Evolutionary conservation across 92 coral and sea anemone genomes (phyloP).

Genomic region (Phenganax stokvisi): DNA sequence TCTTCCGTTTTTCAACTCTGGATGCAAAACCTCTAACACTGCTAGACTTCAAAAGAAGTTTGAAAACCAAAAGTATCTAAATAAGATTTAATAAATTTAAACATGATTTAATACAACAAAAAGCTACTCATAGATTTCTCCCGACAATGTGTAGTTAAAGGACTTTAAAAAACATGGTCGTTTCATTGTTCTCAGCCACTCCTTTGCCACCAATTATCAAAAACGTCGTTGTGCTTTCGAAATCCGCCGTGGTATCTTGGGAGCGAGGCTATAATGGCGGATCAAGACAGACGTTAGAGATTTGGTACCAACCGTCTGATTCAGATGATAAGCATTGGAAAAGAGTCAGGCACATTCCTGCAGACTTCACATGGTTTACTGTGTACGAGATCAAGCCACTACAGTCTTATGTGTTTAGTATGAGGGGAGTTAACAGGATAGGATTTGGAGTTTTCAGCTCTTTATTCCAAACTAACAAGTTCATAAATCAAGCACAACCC

Average conservation of each 20-base stretch:
- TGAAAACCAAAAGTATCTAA: not conserved
- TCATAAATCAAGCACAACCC: slow-evolving; percentile 15
- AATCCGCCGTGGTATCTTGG: slow-evolving; percentile 63
- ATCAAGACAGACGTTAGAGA: slow-evolving; percentile 62
- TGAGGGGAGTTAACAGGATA: slow-evolving; percentile 70
- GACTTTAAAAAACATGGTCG: too few relatives aligned
- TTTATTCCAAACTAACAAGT: slow-evolving; percentile 43
- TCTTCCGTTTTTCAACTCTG: not conserved
- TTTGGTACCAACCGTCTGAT: slow-evolving; percentile 70
- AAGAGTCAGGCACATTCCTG: slow-evolving; percentile 45
- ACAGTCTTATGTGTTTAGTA: slow-evolving; percentile 58
- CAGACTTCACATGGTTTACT: slow-evolving; percentile 60
- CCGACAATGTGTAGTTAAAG: too few relatives aligned
- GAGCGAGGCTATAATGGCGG: slow-evolving; percentile 95
- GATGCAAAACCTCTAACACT: not conserved
- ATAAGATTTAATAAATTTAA: not conserved
- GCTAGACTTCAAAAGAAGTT: not conserved
- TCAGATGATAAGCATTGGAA: slow-evolving; percentile 72
- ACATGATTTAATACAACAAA: too few relatives aligned
- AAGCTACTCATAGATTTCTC: too few relatives aligned
- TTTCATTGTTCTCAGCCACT: slow-evolving; percentile 52
- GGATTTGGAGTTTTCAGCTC: slow-evolving; percentile 81
- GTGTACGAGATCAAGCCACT: slow-evolving; percentile 47
- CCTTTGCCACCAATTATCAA: slow-evolving; percentile 77
- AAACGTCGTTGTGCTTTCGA: slow-evolving; percentile 35